Percentiles rank a stretch among this genome's conserved stretches.
phyloP scores from a whole-genome alignment of 2,797 vertebrate species.

The Gadopsis bispinosus region DNA sequence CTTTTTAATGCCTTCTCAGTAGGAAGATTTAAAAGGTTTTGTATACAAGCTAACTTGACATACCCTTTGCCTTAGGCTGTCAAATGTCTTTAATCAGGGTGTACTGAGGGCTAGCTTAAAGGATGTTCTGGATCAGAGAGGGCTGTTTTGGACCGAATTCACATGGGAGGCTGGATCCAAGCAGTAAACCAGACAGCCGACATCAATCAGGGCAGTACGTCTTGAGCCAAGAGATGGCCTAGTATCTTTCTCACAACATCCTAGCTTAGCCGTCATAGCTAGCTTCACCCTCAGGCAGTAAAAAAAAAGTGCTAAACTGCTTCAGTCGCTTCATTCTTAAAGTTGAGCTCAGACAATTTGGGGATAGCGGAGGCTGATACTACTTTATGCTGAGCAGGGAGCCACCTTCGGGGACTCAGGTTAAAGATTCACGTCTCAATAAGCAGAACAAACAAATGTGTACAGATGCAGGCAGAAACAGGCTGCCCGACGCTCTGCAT shows the following conservation, averaged over 20 bases:
- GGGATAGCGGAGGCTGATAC: conserved; percentile 2
- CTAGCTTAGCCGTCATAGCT: conserved; percentile 6
- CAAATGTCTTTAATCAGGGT: conserved; percentile 41
- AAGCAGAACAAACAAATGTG: conserved; percentile 4
- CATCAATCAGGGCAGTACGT: conserved; percentile 48
- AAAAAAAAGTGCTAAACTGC: conserved; percentile 9
- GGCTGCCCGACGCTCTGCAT: neutral
- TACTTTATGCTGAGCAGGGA: conserved; percentile 6
- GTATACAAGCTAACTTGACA: conserved; percentile 6
- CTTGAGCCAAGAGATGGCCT: conserved; percentile 38
- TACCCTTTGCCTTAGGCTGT: conserved; percentile 4
- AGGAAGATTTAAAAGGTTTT: conserved; percentile 23
- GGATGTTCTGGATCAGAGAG: conserved; percentile 32
- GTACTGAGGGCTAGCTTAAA: conserved; percentile 28
- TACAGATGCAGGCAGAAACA: neutral
- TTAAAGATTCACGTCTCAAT: conserved; percentile 21
- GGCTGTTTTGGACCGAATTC: conserved; percentile 28
- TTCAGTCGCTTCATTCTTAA: neutral
- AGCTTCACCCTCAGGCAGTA: conserved; percentile 18
- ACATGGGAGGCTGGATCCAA: conserved; percentile 17
- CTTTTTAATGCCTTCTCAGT: neutral
- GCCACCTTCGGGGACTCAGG: conserved; percentile 6
- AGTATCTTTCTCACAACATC: conserved; percentile 19
- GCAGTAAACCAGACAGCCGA: conserved; percentile 48
- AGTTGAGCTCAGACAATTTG: conserved; percentile 12